Evolutionary conservation across 2,113 vertebrate species (phyloP).

Genomic region (Gymnobelideus leadbeateri): DNA sequence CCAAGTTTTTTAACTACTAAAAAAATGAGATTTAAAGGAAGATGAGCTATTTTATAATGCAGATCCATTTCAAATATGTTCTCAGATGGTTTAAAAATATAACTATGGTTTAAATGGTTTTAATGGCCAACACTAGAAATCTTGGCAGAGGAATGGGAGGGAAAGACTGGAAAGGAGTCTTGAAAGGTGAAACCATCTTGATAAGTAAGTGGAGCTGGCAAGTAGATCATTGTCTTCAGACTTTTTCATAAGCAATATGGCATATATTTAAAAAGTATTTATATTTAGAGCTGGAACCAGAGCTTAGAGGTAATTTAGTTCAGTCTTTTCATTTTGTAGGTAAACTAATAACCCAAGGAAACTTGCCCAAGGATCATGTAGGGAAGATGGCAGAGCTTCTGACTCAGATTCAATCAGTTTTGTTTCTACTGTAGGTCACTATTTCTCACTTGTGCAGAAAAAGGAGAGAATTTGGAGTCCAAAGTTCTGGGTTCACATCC

Average conservation of each 20-base stretch:
- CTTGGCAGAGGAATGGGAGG: neutral
- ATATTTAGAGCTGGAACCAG: neutral
- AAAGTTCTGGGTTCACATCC: neutral
- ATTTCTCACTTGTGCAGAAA: neutral
- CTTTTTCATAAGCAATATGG: neutral
- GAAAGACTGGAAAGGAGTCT: neutral
- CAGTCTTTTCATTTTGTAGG: neutral
- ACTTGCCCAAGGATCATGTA: neutral
- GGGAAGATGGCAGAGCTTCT: neutral
- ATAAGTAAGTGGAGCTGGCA: neutral
- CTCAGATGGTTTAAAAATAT: neutral
- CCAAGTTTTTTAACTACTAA: neutral
- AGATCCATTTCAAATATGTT: neutral
- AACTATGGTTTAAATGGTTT: neutral
- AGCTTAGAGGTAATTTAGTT: too few relatives aligned
- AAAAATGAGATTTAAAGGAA: neutral
- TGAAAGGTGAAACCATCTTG: neutral
- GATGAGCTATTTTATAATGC: neutral
- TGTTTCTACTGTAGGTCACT: neutral
- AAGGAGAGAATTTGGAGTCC: neutral
- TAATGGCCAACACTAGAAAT: neutral
- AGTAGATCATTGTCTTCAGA: neutral
- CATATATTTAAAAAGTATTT: neutral
- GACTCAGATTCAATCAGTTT: neutral
- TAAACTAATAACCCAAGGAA: neutral